A percentile compares a stretch with the other conserved stretches of the same genome.
phyloP scores from a whole-genome alignment of 2,888 invertebrate species.

The Limnephilus marmoratus region DNA sequence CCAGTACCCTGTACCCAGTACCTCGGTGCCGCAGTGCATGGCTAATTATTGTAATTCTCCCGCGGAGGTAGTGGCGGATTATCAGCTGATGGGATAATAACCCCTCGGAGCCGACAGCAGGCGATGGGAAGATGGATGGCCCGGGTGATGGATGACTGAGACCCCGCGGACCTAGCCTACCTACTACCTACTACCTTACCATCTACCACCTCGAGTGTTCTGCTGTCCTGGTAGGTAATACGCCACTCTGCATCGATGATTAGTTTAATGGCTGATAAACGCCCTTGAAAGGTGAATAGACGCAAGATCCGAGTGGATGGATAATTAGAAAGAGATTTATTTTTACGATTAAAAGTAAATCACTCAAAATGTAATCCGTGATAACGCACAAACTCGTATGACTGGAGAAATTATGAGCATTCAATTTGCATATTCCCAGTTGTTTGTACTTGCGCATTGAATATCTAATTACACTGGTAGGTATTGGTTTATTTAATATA shows the following conservation, averaged over 20 bases:
- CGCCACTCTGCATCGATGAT: conserved; percentile 61
- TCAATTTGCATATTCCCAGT: not conserved
- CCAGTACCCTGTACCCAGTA: too few species aligned
- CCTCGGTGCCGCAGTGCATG: conserved; percentile 33
- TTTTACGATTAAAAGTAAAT: not conserved
- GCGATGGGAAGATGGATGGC: conserved; percentile 64
- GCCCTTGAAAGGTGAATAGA: conserved; percentile 26
- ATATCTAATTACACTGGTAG: not conserved
- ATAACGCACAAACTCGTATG: not conserved
- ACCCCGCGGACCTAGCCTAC: conserved; percentile 24
- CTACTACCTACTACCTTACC: conserved; percentile 29
- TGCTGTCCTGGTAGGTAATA: conserved; percentile 46
- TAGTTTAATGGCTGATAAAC: conserved; percentile 60
- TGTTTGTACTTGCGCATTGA: not conserved
- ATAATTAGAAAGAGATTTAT: not conserved
- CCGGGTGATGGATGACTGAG: conserved; percentile 63
- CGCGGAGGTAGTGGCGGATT: conserved; percentile 32
- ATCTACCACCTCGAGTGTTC: conserved; percentile 47
- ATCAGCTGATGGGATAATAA: conserved; percentile 63
- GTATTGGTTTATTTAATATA: too few species aligned
- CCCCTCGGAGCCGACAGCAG: conserved; percentile 57
- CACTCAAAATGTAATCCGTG: not conserved
- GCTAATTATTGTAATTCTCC: conserved; percentile 62
- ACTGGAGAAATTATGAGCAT: not conserved
- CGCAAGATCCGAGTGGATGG: not conserved